Conservation (phyloP, 2,797 vertebrate genomes). For the Allobates femoralis region DNA sequence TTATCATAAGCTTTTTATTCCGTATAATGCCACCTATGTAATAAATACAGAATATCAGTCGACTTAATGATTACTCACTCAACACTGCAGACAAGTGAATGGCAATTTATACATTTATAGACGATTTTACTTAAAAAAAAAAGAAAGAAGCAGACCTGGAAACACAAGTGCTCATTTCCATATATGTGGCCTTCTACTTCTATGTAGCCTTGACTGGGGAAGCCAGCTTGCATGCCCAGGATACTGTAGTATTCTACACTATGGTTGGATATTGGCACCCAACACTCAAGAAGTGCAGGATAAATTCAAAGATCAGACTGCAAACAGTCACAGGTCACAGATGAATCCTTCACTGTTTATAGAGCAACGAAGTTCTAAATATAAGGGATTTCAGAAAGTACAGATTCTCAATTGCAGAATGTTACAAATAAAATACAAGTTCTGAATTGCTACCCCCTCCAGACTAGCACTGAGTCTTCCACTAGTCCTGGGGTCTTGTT, state of each 20-base stretch:
- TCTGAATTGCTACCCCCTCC: too few species aligned
- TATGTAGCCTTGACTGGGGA: neutral
- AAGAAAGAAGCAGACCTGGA: too few species aligned
- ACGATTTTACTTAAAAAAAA: neutral
- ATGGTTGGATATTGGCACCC: accelerated
- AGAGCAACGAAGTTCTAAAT: too few species aligned
- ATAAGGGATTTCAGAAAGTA: too few species aligned
- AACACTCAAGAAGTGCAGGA: neutral
- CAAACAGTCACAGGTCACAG: neutral
- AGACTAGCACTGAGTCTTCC: too few species aligned
- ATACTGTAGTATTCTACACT: neutral
- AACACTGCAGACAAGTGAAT: neutral
- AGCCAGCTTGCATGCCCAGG: too few species aligned
- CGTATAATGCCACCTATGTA: slow-evolving; percentile 39
- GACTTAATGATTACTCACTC: neutral
- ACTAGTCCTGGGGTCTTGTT: too few species aligned
- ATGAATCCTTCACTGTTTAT: neutral
- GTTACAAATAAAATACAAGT: too few species aligned
- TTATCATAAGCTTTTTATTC: slow-evolving; percentile 45
- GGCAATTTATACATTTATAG: neutral
- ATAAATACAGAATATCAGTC: neutral
- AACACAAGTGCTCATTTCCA: neutral
- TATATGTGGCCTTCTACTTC: neutral
- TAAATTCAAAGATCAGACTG: neutral
- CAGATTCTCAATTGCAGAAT: too few species aligned